Evolutionary conservation across 2,888 invertebrate species (phyloP).

Genomic region (Ophraella communa): DNA sequence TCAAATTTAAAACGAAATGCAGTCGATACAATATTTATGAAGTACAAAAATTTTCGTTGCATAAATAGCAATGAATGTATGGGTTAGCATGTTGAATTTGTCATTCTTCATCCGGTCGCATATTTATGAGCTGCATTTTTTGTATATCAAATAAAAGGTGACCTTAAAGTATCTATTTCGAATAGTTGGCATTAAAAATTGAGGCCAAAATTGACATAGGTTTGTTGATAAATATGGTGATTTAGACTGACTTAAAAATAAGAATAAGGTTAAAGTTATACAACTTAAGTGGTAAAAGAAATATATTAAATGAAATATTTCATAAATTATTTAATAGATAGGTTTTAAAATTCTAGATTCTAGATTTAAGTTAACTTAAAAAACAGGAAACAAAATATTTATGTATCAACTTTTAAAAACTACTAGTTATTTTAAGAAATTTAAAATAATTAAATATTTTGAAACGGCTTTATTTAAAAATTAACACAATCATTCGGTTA

Average conservation of each 20-base stretch:
- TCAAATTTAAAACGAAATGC: constrained; percentile 26
- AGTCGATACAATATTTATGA: constrained; percentile 33
- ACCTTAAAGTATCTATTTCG: constrained; percentile 6
- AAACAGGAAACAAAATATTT: too few relatives aligned
- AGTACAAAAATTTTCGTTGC: constrained; percentile 9
- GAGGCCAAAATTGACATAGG: constrained; percentile 5
- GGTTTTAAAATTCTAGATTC: too few relatives aligned
- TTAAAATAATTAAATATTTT: too few relatives aligned
- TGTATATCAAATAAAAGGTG: constrained; percentile 18
- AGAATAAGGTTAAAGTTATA: background rate
- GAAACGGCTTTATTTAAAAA: too few relatives aligned
- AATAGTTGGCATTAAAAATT: constrained; percentile 4
- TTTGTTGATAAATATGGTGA: background rate
- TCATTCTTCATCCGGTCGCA: constrained; percentile 34
- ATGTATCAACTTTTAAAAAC: too few relatives aligned
- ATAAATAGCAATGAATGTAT: constrained; percentile 38
- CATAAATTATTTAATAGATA: too few relatives aligned
- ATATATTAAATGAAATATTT: too few relatives aligned
- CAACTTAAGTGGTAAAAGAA: too few relatives aligned
- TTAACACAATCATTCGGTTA: too few relatives aligned
- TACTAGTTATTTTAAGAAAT: too few relatives aligned
- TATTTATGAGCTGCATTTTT: constrained; percentile 17
- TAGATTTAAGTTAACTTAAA: too few relatives aligned
- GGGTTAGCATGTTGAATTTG: constrained; percentile 39
- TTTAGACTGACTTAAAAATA: background rate